Base-by-base conservation (phyloP, 2,113 vertebrate genomes). In the Setophaga petechia region DNA sequence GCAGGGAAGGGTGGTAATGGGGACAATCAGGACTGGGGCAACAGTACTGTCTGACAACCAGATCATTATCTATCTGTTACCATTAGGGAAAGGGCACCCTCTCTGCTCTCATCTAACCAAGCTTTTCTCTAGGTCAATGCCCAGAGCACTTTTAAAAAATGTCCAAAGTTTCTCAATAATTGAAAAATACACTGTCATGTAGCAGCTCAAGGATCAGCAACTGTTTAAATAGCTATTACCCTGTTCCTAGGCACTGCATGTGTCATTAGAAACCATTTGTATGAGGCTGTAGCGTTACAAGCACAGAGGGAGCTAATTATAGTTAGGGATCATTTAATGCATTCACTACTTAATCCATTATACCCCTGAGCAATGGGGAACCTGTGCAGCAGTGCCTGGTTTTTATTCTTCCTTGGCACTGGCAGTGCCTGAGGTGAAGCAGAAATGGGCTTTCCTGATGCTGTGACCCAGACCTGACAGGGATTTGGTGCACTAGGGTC, bases 231-330 rank as follows among this genome's bases (percentile, higher is more conserved):
- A 91, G 89, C 74, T 93, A 94, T 96, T 94, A 94, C 43, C 84
- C 62, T 87, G 46, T 82, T 96, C 81, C 77, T 73, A 66, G 66
- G 81, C 91, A 66, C 84, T 93, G 81, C 91, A 54, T 79, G 93
- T 96, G 90, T 91, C 95, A 85, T 97, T 97, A 95, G 87, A 91
- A 95, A 93, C 72, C 47, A 94, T 93, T 95, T 95, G 89, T 93
- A 95, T 76, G 89, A 95, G 41, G 41, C 91, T 91, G 73, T 73
- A 87, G 49, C 24, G 19, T 83, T 95, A 87, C 46, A 92, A 94
- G 94, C 94, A 91, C 91, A 94, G 91, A 86, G 84, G 93, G 87
- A 96, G 84, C 89, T 96, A 91, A 97, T 97, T 97, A 91, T 73
- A 95, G 84, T 92, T 93, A 87, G 91, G 93, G 80, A 91, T 94